phyloP scores from a whole-genome alignment of 2,113 vertebrate genomes.

The Aegithalos caudatus region DNA sequence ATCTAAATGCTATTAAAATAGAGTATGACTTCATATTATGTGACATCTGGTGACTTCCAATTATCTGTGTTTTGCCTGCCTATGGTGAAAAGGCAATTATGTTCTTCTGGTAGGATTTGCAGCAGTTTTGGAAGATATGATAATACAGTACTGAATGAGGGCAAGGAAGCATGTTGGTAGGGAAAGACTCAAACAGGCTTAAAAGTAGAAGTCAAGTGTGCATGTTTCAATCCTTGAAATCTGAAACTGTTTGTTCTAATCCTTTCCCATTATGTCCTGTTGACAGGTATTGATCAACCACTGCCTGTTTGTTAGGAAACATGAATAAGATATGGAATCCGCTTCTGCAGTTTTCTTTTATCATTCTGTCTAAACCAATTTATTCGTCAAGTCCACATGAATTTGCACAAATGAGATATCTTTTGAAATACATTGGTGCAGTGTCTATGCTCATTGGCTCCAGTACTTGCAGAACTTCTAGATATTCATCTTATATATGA shows the following conservation, averaged over 20 bases:
- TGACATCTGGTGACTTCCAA: conserved; percentile 66
- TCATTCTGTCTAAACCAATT: neutral
- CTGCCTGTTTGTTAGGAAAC: conserved; percentile 12
- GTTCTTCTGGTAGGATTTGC: conserved; percentile 48
- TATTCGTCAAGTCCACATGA: neutral
- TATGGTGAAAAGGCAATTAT: conserved; percentile 62
- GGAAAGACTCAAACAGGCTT: neutral
- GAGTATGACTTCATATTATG: conserved; percentile 65
- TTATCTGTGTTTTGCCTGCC: conserved; percentile 58
- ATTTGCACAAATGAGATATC: neutral
- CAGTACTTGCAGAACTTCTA: neutral
- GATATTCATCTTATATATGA: neutral
- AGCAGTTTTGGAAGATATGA: conserved; percentile 31
- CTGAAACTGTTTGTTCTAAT: conserved; percentile 21
- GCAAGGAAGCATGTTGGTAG: conserved; percentile 25
- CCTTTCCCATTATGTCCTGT: neutral
- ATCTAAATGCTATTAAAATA: conserved; percentile 66
- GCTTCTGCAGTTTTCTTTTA: neutral
- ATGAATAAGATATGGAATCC: neutral
- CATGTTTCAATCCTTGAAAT: neutral
- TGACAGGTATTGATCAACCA: conserved; percentile 22
- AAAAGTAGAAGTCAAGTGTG: neutral
- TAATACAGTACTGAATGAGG: neutral
- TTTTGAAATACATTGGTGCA: neutral
- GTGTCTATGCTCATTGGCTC: neutral